Percentiles rank a stretch among this genome's conserved stretches.
These are phyloP conservation scores for Apamea anceps DNA, from an alignment of 2,888 invertebrate genomes.

Conservation along the genomic window DNA sequence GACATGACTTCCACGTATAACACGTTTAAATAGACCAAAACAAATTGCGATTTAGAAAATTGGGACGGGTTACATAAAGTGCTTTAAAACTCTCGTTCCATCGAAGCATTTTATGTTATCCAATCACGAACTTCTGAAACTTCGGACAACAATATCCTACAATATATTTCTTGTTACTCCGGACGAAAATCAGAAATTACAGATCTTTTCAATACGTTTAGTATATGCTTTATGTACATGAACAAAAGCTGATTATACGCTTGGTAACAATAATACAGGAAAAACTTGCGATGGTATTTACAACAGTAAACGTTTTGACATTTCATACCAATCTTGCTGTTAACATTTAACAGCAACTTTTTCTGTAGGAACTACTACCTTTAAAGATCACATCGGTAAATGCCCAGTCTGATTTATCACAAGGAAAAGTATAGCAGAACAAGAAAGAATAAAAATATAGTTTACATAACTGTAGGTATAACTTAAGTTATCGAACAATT, in stretches of 20 bases:
- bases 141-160: slow-evolving; percentile 10
- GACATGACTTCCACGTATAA: background rate
- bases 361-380: slow-evolving; percentile 10
- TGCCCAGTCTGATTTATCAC: background rate
- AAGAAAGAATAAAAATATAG: background rate
- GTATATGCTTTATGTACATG: background rate
- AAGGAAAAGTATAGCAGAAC: background rate
- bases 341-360: slow-evolving; percentile 33
- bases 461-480: slow-evolving; percentile 7
- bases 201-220: background rate
- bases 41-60: slow-evolving; percentile 2
- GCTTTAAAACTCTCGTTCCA: background rate
- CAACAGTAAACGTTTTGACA: slow-evolving; percentile 32
- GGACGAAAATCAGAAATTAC: slow-evolving; percentile 7
- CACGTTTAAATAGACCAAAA: background rate
- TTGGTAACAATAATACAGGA: background rate
- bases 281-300: slow-evolving; percentile 25
- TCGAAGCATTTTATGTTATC: slow-evolving; percentile 20
- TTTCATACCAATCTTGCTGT: slow-evolving; percentile 24
- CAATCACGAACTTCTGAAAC: slow-evolving; percentile 40
- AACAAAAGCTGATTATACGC: background rate
- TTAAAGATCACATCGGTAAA: slow-evolving; percentile 19
- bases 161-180: slow-evolving; percentile 14
- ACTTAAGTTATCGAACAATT: slow-evolving; percentile 41
- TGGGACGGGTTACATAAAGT: background rate